Base-by-base conservation (phyloP, 2,113 vertebrate genomes). In the Scartelaos histophorus region DNA sequence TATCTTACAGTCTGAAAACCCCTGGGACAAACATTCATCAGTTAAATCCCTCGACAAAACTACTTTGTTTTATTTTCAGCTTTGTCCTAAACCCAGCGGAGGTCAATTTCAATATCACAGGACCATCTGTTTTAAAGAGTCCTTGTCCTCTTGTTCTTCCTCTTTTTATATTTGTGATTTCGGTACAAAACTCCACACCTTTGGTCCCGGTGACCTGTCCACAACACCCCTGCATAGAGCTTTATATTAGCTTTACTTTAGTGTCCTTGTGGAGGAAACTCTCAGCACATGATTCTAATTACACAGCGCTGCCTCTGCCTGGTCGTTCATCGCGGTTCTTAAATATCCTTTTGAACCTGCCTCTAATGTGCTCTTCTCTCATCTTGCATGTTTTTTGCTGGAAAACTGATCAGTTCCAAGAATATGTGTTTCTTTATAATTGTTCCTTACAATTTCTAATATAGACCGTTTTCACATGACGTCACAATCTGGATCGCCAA, bases 201-300 rank as follows among this genome's bases (percentile, higher is more conserved):
- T 38, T 64, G 16, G 34, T 64, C 19, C 61, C 16, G 13, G n/a
- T 35, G 61, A 64, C 61, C 29, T 38, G 17, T n/a, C 61, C 61
- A 38, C 17, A 13, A 0, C 24, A 61, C 24, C 22, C 13, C 16
- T 38, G 5, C 25, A 53, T 19, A 53, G 60, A 16, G 3, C 12
- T 34, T 12, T 17, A 19, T 21, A 65, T 43, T 43, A 45, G 35
- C 62, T 62, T 34, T 34, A 46, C 13, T 46, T 7, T 38, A 38
- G 15, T 64, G 61, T 64, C 61, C 61, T 61, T 61, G 60, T 17
- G 5, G 15, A 62, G 16, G 60, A 35, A 35, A 29, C 29, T 43
- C 61, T 64, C 61, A 19, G 61, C 19, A 64, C 34, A 43, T 43
- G 19, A 64, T 64, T 34, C 61, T 64, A 64, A 64, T 38, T 64